A percentile compares a stretch with the other conserved stretches of the same genome.
phyloP scores from a whole-genome alignment of 1,140 invertebrate species.

The Caligus rogercresseyi region DNA sequence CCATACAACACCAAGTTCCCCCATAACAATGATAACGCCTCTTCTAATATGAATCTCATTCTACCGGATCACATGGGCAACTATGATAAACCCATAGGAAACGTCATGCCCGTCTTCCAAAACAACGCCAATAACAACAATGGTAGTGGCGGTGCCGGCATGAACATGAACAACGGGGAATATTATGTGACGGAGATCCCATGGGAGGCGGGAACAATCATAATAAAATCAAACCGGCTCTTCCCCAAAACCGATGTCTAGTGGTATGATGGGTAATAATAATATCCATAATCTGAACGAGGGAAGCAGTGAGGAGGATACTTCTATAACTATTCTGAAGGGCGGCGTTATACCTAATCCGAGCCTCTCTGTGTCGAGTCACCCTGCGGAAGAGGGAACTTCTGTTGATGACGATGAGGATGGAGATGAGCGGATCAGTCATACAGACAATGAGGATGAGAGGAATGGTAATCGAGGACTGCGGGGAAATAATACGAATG shows the following conservation, averaged over 20 bases:
- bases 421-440: conserved; percentile 9
- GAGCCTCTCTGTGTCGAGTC: conserved; percentile 6
- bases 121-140: not conserved
- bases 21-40: not conserved
- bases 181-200: conserved; percentile 20
- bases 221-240: conserved; percentile 13
- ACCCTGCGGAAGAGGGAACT: conserved; percentile 17
- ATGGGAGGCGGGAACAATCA: not conserved
- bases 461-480: not conserved
- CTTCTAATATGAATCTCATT: not conserved
- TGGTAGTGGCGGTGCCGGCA: not conserved
- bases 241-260: conserved; percentile 18
- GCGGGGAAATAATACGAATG: too few species aligned
- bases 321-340: conserved; percentile 3
- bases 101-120: not conserved
- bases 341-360: not conserved
- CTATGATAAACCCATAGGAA: not conserved
- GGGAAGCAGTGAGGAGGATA: not conserved
- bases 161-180: conserved; percentile 3
- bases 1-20: conserved; percentile 67
- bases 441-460: conserved; percentile 6
- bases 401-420: conserved; percentile 17
- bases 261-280: too few species aligned
- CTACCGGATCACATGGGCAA: not conserved
- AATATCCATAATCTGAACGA: not conserved